Conservation (phyloP, 1,140 invertebrate species). For the Meloidogyne floridensis region DNA sequence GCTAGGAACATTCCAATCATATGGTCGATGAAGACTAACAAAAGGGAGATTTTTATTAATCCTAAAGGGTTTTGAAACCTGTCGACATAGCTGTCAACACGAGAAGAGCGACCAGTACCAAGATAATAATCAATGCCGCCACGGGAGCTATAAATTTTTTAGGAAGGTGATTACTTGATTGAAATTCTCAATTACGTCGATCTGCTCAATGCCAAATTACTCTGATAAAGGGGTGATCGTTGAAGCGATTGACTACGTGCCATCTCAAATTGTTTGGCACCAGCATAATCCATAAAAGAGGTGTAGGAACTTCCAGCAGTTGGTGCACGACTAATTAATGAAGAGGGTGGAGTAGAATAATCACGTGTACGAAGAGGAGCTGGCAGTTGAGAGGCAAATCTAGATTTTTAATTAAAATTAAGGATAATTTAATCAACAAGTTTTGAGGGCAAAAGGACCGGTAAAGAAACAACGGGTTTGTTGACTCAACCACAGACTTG, state of each 20-base stretch:
- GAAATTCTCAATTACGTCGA: conserved; percentile 39
- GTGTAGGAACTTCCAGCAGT: conserved; percentile 57
- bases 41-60: not conserved
- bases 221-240: conserved; percentile 60
- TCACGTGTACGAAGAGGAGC: conserved; percentile 61
- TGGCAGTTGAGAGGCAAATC: conserved; percentile 56
- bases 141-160: conserved; percentile 57
- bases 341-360: conserved; percentile 60
- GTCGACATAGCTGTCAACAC: conserved; percentile 63
- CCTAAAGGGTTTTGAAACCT: conserved; percentile 47
- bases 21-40: conserved; percentile 33
- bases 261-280: conserved; percentile 61
- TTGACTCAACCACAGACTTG: conserved; percentile 42
- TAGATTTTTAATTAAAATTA: conserved; percentile 30
- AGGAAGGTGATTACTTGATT: not conserved
- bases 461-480: conserved; percentile 14
- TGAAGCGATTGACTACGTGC: conserved; percentile 46
- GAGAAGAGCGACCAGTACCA: conserved; percentile 59
- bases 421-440: not conserved
- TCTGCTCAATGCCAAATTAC: conserved; percentile 55
- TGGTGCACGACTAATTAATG: conserved; percentile 56
- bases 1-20: conserved; percentile 60
- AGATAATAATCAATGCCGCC: conserved; percentile 59
- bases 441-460: not conserved
- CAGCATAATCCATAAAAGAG: conserved; percentile 64